phyloP scores from a whole-genome alignment of 2,888 invertebrate species.

The Drosophila tripunctata region DNA sequence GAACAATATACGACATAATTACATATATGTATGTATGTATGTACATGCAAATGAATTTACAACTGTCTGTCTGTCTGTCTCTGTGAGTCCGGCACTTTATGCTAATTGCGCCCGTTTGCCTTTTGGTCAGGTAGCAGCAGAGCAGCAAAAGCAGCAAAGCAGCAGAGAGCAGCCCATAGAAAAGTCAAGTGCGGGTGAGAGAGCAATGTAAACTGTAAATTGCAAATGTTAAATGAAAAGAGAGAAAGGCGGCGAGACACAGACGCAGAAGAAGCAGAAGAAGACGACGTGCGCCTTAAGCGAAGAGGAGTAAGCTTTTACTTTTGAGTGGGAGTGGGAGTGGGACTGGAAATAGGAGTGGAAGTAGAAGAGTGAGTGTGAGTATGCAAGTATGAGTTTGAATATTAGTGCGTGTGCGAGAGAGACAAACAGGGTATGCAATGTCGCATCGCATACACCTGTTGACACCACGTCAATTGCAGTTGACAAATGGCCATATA shows the following conservation, averaged over 20 bases:
- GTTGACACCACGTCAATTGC: slow-evolving; percentile 26
- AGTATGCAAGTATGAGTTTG: no score
- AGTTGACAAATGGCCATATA: slow-evolving; percentile 34
- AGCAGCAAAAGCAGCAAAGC: neutral
- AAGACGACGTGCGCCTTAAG: neutral
- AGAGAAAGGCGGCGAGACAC: neutral
- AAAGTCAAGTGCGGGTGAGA: slow-evolving; percentile 50
- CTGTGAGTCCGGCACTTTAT: slow-evolving; percentile 69
- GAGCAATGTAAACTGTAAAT: slow-evolving; percentile 11
- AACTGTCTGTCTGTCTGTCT: slow-evolving; percentile 18
- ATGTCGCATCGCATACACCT: slow-evolving; percentile 22
- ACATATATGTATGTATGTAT: slow-evolving; percentile 1
- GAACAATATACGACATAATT: slow-evolving; percentile 7
- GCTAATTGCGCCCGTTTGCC: slow-evolving; percentile 75
- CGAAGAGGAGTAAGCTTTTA: neutral
- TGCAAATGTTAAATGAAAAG: neutral
- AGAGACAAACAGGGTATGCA: no score
- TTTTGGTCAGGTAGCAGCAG: slow-evolving; percentile 63
- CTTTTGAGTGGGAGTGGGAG: neutral
- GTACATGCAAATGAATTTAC: slow-evolving; percentile 20
- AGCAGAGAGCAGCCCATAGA: slow-evolving; percentile 23
- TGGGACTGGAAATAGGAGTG: no score
- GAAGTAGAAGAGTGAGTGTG: no score
- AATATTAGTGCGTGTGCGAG: no score
- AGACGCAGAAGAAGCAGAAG: neutral